These are phyloP conservation scores for Pristiophorus japonicus DNA, from an alignment of 2,113 vertebrate species.

Conservation along the genomic window DNA sequence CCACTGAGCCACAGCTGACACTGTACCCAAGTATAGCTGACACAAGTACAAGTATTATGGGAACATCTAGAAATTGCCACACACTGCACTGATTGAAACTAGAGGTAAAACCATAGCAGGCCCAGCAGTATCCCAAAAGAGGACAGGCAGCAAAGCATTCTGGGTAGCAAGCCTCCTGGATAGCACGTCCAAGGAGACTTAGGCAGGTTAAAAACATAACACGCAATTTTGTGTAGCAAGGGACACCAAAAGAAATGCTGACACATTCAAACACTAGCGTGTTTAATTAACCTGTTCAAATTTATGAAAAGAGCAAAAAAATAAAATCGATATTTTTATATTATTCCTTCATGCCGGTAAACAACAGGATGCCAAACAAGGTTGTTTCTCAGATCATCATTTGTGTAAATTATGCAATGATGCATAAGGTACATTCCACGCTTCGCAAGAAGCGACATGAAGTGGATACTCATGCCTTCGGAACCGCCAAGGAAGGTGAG, in stretches of 20 bases:
- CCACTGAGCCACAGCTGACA: too few species aligned
- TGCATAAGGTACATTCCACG: constrained; percentile 61
- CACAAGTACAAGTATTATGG: too few species aligned
- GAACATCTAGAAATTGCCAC: too few species aligned
- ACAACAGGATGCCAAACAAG: too few species aligned
- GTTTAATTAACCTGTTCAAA: constrained; percentile 10
- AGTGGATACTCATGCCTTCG: constrained; percentile 41
- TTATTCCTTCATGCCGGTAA: constrained; percentile 59
- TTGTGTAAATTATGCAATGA: constrained; percentile 68
- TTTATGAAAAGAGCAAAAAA: constrained; percentile 50
- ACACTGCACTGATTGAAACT: too few species aligned
- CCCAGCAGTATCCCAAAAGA: too few species aligned
- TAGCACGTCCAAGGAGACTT: background rate
- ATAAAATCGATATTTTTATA: constrained; percentile 66
- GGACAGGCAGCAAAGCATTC: too few species aligned
- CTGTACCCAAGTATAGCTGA: too few species aligned
- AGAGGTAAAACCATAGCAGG: too few species aligned
- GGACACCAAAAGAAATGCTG: background rate
- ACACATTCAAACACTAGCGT: constrained; percentile 17
- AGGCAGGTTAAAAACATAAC: background rate
- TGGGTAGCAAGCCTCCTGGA: too few species aligned
- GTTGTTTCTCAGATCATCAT: constrained; percentile 74
- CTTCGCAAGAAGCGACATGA: constrained; percentile 56
- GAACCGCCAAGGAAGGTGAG: too few species aligned
- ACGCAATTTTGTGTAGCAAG: background rate